These are phyloP conservation scores for Microtus richardsoni DNA, from an alignment of 2,113 vertebrate genomes.

Conservation along the genomic window DNA sequence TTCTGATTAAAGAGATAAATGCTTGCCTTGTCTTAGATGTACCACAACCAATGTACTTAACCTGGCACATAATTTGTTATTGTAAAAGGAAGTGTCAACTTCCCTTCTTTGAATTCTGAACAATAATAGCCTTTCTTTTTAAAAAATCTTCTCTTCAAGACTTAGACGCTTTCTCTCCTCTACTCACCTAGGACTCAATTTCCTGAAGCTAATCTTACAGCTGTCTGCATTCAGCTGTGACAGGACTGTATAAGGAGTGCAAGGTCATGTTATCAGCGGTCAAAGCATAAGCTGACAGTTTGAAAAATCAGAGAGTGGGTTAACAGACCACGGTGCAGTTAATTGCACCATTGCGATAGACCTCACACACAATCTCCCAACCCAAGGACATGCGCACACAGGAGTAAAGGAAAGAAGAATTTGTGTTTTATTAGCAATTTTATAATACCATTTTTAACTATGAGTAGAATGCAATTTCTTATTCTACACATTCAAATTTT, in stretches of 20 bases:
- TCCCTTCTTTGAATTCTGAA: constrained; percentile 65
- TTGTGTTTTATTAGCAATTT: background rate
- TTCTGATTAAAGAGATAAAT: constrained; percentile 62
- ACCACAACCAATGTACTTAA: constrained; percentile 50
- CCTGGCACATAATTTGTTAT: constrained; percentile 71
- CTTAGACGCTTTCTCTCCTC: constrained; percentile 67
- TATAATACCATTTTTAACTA: background rate
- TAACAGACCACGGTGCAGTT: constrained; percentile 66
- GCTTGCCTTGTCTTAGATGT: constrained; percentile 41
- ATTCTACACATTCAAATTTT: background rate
- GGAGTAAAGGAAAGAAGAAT: background rate
- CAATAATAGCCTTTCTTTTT: constrained; percentile 71
- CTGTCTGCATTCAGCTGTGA: constrained; percentile 84
- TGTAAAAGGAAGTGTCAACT: constrained; percentile 58
- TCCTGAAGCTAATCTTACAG: constrained; percentile 81
- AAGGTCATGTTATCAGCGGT: constrained; percentile 75
- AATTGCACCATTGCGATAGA: constrained; percentile 52
- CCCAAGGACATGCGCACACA: background rate
- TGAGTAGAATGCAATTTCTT: background rate
- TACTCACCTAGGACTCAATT: constrained; percentile 79
- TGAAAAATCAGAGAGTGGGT: constrained; percentile 74
- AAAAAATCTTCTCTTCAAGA: constrained; percentile 20
- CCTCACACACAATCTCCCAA: background rate
- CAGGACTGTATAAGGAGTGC: constrained; percentile 66
- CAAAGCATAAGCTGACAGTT: constrained; percentile 53